Conservation (phyloP, 2,888 invertebrate genomes). For the Drosophila engyochracea region DNA sequence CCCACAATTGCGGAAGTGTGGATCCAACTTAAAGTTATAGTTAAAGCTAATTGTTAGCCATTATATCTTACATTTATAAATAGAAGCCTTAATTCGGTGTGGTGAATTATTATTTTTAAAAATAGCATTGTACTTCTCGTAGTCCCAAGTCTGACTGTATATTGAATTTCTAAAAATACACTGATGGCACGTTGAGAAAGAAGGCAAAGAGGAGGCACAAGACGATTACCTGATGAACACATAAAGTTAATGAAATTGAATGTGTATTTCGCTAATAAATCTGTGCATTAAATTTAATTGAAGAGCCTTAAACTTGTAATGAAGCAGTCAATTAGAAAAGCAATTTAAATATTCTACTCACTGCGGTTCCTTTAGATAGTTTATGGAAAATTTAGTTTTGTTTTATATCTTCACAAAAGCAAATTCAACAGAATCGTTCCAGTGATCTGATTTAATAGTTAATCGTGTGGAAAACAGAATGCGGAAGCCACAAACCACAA, state of each 20-base stretch:
- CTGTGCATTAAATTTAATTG: slow-evolving; percentile 55
- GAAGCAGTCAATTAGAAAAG: slow-evolving; percentile 28
- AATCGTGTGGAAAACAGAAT: slow-evolving; percentile 25
- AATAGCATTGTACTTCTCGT: slow-evolving; percentile 39
- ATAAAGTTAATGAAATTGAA: slow-evolving; percentile 49
- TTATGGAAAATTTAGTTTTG: background rate
- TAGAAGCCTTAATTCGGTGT: slow-evolving; percentile 53
- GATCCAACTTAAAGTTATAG: slow-evolving; percentile 20
- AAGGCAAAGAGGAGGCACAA: slow-evolving; percentile 8
- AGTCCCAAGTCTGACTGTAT: slow-evolving; percentile 18
- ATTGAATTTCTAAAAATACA: slow-evolving; percentile 55
- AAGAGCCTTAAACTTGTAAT: slow-evolving; percentile 30
- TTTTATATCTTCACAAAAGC: background rate
- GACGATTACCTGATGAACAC: slow-evolving; percentile 24
- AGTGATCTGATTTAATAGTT: slow-evolving; percentile 61
- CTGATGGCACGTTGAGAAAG: slow-evolving; percentile 18
- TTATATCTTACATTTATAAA: slow-evolving; percentile 72
- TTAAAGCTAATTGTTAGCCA: slow-evolving; percentile 63
- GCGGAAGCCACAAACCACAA: slow-evolving; percentile 38
- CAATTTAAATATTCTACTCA: slow-evolving; percentile 33
- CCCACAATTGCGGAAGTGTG: slow-evolving; percentile 62
- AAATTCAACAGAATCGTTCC: slow-evolving; percentile 12
- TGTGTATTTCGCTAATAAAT: slow-evolving; percentile 52
- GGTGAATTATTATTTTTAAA: slow-evolving; percentile 56
- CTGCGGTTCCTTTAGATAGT: background rate